These are phyloP conservation scores for Eidolon helvum DNA, from an alignment of 2,113 vertebrate species.

Conservation along the genomic window DNA sequence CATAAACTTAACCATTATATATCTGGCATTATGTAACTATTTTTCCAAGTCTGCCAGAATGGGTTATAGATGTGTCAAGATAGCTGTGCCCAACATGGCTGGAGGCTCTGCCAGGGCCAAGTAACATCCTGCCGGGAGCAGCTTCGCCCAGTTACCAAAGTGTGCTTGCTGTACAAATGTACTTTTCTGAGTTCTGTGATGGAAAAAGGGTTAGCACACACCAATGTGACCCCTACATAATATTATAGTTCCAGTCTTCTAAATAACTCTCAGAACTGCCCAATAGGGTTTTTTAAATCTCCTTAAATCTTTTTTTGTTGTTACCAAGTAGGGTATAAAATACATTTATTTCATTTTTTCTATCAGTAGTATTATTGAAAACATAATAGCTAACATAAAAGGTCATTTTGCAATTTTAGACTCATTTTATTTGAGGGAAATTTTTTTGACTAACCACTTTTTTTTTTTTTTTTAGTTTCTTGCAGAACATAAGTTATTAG, in stretches of 20 bases:
- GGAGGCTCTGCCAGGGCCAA: background rate
- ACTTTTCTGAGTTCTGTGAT: background rate
- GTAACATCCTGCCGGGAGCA: background rate
- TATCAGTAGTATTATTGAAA: background rate
- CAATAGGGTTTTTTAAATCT: background rate
- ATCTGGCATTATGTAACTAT: background rate
- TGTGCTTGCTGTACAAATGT: background rate
- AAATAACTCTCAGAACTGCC: background rate
- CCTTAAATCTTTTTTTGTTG: background rate
- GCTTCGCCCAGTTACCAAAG: background rate
- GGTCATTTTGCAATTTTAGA: constrained; percentile 21
- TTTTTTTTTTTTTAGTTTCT: constrained; percentile 88
- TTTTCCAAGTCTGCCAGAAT: background rate
- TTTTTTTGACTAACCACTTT: constrained; percentile 39
- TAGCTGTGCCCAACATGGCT: background rate
- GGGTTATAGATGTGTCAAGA: background rate
- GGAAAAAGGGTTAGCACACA: background rate
- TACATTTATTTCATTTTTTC: background rate
- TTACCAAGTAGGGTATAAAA: background rate
- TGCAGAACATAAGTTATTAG: constrained; percentile 93
- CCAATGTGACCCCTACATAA: background rate
- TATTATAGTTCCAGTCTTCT: background rate
- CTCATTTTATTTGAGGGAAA: background rate
- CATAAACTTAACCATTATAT: background rate
- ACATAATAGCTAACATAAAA: background rate